Conservation (phyloP, 2,113 vertebrate genomes). For the Serinus canaria region DNA sequence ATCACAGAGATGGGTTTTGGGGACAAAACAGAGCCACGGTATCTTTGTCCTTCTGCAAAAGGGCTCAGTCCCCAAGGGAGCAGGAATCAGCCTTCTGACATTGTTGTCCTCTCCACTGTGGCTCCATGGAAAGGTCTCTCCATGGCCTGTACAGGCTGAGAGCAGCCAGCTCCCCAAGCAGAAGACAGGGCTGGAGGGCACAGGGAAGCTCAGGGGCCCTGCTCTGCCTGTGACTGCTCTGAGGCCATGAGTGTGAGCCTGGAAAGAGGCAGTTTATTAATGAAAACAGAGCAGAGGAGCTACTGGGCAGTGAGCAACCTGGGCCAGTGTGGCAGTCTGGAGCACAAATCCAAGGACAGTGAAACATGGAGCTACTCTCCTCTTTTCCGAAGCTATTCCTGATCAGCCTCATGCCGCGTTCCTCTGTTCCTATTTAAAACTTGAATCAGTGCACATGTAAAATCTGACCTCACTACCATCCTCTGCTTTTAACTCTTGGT, state of each 20-base stretch:
- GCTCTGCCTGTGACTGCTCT: background rate
- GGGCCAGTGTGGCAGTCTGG: background rate
- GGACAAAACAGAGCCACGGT: background rate
- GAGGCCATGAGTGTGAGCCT: background rate
- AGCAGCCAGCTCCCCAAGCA: background rate
- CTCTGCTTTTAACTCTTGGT: background rate
- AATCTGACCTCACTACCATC: background rate
- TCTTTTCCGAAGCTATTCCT: background rate
- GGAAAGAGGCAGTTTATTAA: background rate
- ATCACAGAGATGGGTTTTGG: background rate
- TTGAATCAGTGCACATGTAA: background rate
- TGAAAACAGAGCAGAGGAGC: background rate
- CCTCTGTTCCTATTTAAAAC: background rate
- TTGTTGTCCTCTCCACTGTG: background rate
- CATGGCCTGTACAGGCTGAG: background rate
- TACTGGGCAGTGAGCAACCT: background rate
- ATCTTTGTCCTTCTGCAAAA: background rate
- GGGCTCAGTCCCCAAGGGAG: background rate
- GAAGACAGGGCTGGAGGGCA: background rate
- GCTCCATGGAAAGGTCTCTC: background rate
- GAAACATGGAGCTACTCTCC: background rate
- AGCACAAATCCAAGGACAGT: background rate
- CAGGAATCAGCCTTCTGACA: background rate
- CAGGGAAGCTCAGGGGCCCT: fast-evolving
- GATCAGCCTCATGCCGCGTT: background rate